phyloP scores from a whole-genome alignment of 2,113 vertebrate species.

The Sylvilagus bachmani region DNA sequence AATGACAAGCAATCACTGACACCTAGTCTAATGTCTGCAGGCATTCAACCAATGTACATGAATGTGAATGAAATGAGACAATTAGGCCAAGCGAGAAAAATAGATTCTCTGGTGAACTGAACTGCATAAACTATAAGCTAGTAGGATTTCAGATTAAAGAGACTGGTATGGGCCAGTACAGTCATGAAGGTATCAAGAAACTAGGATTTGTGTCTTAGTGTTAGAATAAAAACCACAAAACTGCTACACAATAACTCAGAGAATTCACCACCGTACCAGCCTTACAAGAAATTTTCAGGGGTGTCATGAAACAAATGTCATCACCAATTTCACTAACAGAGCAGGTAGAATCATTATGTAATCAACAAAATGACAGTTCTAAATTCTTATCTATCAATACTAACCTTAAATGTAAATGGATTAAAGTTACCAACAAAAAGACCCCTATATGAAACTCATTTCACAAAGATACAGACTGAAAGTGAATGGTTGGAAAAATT shows the following conservation, averaged over 20 bases:
- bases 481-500: no score
- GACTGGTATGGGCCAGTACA: neutral
- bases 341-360: no score
- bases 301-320: no score
- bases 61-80: constrained; percentile 55
- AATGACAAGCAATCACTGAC: constrained; percentile 24
- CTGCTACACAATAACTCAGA: neutral
- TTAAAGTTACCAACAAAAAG: no score
- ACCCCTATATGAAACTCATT: no score
- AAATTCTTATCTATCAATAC: no score
- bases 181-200: constrained; percentile 21
- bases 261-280: no score
- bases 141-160: constrained; percentile 41
- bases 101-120: neutral
- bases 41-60: constrained; percentile 3
- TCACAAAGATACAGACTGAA: no score
- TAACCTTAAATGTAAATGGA: no score
- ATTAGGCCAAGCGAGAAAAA: constrained; percentile 18
- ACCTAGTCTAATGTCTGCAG: neutral
- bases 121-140: constrained; percentile 3
- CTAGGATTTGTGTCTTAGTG: neutral
- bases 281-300: no score
- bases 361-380: no score
- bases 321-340: no score
- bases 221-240: neutral